Percentiles rank a stretch among this genome's conserved stretches.
These are phyloP conservation scores for Whitmania pigra DNA, from an alignment of 1,140 invertebrate species.

Conservation along the genomic window DNA sequence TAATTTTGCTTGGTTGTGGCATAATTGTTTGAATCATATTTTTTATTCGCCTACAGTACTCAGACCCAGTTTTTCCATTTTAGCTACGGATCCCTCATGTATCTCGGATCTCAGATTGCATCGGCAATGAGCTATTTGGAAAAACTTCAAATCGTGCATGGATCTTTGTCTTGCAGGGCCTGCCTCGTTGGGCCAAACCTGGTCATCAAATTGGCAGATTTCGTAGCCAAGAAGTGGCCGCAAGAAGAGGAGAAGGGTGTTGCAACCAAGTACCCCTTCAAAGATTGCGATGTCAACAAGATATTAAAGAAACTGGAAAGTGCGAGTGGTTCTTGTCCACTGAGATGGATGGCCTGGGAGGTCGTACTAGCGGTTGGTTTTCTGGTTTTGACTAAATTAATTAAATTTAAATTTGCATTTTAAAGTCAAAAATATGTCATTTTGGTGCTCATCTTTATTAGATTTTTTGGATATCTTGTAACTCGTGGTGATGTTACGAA, in stretches of 20 bases:
- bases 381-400: background rate
- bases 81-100: constrained; percentile 64
- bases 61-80: constrained; percentile 23
- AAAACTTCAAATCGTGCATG: constrained; percentile 62
- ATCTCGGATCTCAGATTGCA: constrained; percentile 69
- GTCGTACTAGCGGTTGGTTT: background rate
- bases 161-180: constrained; percentile 63
- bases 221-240: constrained; percentile 63
- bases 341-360: background rate
- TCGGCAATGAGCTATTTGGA: constrained; percentile 76
- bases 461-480: too few relatives aligned
- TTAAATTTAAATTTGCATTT: too few relatives aligned
- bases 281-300: background rate
- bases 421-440: background rate
- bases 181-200: constrained; percentile 70
- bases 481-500: too few relatives aligned
- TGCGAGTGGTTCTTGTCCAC: background rate
- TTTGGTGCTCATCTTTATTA: background rate
- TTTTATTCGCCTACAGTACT: background rate
- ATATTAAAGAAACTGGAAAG: background rate
- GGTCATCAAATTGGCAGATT: constrained; percentile 76
- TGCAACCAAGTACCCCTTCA: background rate
- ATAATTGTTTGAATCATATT: too few relatives aligned
- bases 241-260: background rate
- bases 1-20: too few relatives aligned